Base-by-base conservation (phyloP, 2,797 vertebrate genomes). In the Bovichtus variegatus region DNA sequence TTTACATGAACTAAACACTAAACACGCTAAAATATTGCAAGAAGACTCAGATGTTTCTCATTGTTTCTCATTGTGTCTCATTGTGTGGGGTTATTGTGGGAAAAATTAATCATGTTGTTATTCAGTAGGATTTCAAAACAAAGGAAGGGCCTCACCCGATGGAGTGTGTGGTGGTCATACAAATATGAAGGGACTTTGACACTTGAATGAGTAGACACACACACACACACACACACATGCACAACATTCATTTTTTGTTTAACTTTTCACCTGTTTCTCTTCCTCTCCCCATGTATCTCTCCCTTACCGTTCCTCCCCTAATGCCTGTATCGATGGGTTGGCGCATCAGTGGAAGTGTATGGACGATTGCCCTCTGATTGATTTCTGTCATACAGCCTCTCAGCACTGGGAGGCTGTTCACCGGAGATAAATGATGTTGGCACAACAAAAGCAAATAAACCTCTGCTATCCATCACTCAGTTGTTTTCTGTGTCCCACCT, bases 361-460 rank as follows among this genome's bases (percentile, higher is more conserved):
- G 90, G 89, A 82, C 77, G 87, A 92, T 91, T 93, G 90, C 82
- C 82, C 86, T 79, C 82, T 80, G 89, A 94, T 92, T 93, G 93
- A 94, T 95, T 93, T 91, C 81, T 91, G 89, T 92, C 92, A 93
- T 82, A 54, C 78, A 86, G 83, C 76, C 87, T 84, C 81, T 86
- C 75, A 74, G 86, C 84, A 71, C 85, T 51, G 68, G 71, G 80
- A 84, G 80, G 83, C 86, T 89, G 84, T 81, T 94, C 87, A 72
- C 64, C 3, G 18, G 80, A 85, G 90, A 92, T 91, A 90, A 92
- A 92, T 92, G 85, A 92, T 90, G 77, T 84, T 72, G 75, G 81
- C 82, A 82, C 83, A 86, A 87, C 78, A 89, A 90, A 92, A 89
- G 80, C 85, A 91, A 88, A 90, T 83, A 89, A 82, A 87, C 74